Evolutionary conservation across 2,113 vertebrate genomes (phyloP).

Genomic region (Corythaixoides concolor): DNA sequence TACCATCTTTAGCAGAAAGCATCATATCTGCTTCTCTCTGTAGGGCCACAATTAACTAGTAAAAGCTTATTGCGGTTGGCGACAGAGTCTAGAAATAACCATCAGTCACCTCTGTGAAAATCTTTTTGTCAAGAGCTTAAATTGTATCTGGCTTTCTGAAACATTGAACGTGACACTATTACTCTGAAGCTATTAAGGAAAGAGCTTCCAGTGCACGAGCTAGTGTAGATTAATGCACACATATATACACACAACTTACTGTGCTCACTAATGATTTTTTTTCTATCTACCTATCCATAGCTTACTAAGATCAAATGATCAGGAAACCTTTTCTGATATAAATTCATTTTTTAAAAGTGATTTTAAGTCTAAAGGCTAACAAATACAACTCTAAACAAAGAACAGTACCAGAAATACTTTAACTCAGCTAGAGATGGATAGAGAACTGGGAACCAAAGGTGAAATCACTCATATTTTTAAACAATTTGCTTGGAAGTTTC

Average conservation of each 20-base stretch:
- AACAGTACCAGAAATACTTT: neutral
- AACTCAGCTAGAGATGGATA: neutral
- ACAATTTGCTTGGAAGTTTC: neutral
- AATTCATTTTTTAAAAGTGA: neutral
- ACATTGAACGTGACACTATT: conserved; percentile 5
- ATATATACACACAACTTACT: neutral
- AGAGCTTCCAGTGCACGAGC: neutral
- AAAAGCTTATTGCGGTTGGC: neutral
- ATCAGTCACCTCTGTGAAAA: conserved; percentile 15
- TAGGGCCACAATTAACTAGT: conserved; percentile 6
- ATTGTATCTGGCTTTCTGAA: conserved; percentile 25
- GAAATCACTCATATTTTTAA: neutral
- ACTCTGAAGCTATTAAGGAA: neutral
- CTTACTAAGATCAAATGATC: neutral
- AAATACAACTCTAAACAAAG: neutral
- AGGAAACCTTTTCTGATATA: neutral
- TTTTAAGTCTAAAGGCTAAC: neutral
- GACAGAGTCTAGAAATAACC: conserved; percentile 20
- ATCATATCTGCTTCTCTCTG: neutral
- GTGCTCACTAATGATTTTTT: neutral
- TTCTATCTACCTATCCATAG: neutral
- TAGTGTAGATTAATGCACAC: neutral
- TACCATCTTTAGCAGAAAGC: neutral
- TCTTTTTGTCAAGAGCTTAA: conserved; percentile 2
- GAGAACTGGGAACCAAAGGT: neutral